Evolutionary conservation across 1,140 invertebrate genomes (phyloP), one percentile per base, ranked within the genome.

Genomic region (Elymnias hypermnestra): DNA sequence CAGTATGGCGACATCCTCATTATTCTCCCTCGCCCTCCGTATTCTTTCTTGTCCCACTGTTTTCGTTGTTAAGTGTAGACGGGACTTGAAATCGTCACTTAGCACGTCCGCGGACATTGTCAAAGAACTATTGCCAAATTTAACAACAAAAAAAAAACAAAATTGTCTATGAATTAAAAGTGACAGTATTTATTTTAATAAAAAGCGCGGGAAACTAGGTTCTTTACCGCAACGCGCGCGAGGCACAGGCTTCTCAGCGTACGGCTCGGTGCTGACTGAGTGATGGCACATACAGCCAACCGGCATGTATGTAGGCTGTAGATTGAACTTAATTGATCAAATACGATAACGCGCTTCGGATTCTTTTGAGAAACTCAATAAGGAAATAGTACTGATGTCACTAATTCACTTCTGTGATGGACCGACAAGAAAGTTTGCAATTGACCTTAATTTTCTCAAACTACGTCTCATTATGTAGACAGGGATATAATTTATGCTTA

Each of bases 1-100:
- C 49, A 95, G 87, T 63, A 95, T 91, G 26, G 94, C 94, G 25
- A 95, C 89, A 87, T 95, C 94, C 77, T 95, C 94, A 72, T 94
- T 93, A 63, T 91, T 92, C 53, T 94, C 93, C 71, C 91, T 89
- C 8, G 93, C 93, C 68, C 89, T 88, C 57, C 89, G 87, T 58
- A 94, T 94, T 64, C 92, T 87, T 6, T 94, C 92, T 51, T 92
- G 91, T 5, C 92, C 92, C 26, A 93, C 90, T 10, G 90, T 94
- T 81, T 93, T 93, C 21, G 91, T 92, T 43, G 90, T 91, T 66
- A 94, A 87, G 72, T 92, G 89, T 51, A 94, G 77, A 44, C 90
- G 89, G 17, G 89, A 91, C 62, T 93, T 92, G 61, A 94, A 88
- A 60, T 93, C 89, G 44, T 93, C 92, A 83, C 91, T 92, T 57